These are phyloP conservation scores for Thermophis baileyi DNA, from an alignment of 2,113 vertebrate genomes.

Conservation along the genomic window DNA sequence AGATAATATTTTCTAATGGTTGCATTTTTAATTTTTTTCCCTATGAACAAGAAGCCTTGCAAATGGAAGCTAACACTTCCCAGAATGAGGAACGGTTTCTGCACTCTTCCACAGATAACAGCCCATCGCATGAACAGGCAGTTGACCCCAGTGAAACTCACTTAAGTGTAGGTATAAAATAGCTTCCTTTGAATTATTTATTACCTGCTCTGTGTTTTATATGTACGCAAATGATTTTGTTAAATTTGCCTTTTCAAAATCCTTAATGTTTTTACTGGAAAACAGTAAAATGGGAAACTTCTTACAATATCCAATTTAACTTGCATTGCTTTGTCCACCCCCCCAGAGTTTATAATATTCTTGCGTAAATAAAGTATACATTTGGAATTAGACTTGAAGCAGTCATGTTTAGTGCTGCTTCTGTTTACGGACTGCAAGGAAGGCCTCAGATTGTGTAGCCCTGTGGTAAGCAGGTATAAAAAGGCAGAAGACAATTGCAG, in stretches of 20 bases:
- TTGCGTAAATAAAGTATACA: not conserved
- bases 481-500: not conserved
- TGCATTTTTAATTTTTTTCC: not conserved
- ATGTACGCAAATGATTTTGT: not conserved
- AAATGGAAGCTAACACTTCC: constrained; percentile 38
- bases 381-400: not conserved
- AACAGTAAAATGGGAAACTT: not conserved
- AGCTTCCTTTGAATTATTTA: not conserved
- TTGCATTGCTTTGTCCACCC: not conserved
- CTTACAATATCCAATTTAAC: not conserved
- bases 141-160: constrained; percentile 43
- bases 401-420: too few species aligned
- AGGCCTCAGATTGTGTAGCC: not conserved
- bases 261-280: not conserved
- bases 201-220: not conserved
- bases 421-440: not conserved
- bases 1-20: not conserved
- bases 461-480: not conserved
- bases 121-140: constrained; percentile 33
- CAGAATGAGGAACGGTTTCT: constrained; percentile 18
- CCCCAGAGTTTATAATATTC: not conserved
- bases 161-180: constrained; percentile 59
- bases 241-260: not conserved
- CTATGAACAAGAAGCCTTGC: constrained; percentile 38
- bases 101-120: constrained; percentile 24